phyloP scores from a whole-genome alignment of 1,140 invertebrate genomes.

The Cydia fagiglandana region DNA sequence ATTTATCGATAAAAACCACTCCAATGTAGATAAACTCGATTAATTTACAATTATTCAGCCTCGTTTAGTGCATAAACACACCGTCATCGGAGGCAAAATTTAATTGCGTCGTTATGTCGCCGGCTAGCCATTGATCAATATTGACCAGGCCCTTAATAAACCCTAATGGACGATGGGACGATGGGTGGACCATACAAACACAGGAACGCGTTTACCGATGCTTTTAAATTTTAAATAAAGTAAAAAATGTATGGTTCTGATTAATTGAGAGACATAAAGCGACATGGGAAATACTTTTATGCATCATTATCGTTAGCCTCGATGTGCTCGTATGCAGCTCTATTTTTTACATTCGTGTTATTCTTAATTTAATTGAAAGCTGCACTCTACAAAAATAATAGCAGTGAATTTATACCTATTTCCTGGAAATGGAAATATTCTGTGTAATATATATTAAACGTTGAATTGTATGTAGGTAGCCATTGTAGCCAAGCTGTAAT shows the following conservation, averaged over 20 bases:
- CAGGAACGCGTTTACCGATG: conserved; percentile 49
- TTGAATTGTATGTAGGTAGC: not conserved
- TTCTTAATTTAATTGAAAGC: conserved; percentile 23
- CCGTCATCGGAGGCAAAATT: conserved; percentile 53
- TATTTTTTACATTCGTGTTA: conserved; percentile 16
- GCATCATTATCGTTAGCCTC: conserved; percentile 44
- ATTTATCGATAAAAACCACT: conserved; percentile 24
- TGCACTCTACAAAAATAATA: conserved; percentile 8
- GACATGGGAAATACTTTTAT: conserved; percentile 76
- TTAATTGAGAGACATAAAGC: conserved; percentile 68
- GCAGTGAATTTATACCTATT: not conserved
- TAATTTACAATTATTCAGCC: conserved; percentile 27
- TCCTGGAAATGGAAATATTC: not conserved
- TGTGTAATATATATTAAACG: not conserved
- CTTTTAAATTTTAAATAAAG: conserved; percentile 53
- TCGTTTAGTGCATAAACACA: conserved; percentile 39
- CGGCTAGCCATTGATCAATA: conserved; percentile 49
- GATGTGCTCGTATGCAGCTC: conserved; percentile 11
- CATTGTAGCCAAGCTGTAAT: too few relatives aligned
- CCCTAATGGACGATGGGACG: conserved; percentile 62
- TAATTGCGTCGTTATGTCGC: conserved; percentile 59
- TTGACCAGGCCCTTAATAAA: conserved; percentile 71
- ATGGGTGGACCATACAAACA: conserved; percentile 50
- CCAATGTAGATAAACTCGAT: conserved; percentile 22
- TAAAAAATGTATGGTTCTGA: conserved; percentile 58